Evolutionary conservation across 2,888 invertebrate genomes (phyloP), one percentile per base, ranked within the genome.

Genomic region (Colostygia pectinataria): DNA sequence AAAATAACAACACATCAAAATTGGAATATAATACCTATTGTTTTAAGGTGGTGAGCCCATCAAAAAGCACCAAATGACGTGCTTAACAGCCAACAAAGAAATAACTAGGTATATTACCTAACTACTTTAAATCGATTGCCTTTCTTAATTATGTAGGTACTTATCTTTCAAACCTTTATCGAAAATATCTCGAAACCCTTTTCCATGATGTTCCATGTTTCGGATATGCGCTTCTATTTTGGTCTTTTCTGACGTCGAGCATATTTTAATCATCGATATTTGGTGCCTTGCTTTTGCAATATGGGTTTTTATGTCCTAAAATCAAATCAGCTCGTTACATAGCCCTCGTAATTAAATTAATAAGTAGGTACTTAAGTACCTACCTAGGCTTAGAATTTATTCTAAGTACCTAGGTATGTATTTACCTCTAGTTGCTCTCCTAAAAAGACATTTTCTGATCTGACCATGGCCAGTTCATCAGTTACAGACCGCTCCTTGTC

Each of bases 181-280:
- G 57, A 77, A 80, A 38, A 78, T 42, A 7, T 61, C 50, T 34
- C 79, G 69, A 52, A 75, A 88, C 12, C 65, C 73, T 51, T 61
- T 60, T 37, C 63, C 66, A 43, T 82, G 79, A 0, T 53, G 36
- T 29, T 68, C 64, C n/a, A 89, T 47, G 41, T 63, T 63, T 4
- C 48, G 43, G 3, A 74, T 53, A 38, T 79, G 75, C 9, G 63
- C 59, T 39, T 70, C 63, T 23, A 76, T 70, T 68, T 83, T 85
- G 32, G 61, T 61, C 45, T 71, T 75, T 55, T 84, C 87, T 2
- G 85, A 80, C 10, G 58, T 64, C 27, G 66, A 71, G 49, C 80
- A 84, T 48, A 86, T 78, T 44, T 78, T 69, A 8, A 80, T 76
- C 66, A 79, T 71, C 13, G 77, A 71, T 36, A 78, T 71, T 52